phyloP scores from a whole-genome alignment of 1,140 invertebrate species.

The Gryllus bimaculatus region DNA sequence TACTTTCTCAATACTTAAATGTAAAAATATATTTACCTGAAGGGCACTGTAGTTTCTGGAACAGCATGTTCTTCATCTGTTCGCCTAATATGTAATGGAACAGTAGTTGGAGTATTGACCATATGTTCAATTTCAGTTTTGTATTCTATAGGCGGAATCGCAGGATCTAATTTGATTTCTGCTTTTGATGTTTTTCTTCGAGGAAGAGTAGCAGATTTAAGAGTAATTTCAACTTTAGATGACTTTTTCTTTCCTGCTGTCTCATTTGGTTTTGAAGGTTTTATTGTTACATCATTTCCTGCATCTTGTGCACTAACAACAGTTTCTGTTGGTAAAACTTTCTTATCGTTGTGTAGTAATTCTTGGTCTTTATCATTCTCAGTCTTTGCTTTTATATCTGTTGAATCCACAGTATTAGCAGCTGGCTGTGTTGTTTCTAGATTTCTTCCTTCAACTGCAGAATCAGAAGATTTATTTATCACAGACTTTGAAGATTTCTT shows the following conservation, averaged over 20 bases:
- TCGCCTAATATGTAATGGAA: conserved; percentile 39
- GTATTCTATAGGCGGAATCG: conserved; percentile 35
- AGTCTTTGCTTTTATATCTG: too few species aligned
- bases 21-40: neutral
- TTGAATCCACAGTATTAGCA: too few species aligned
- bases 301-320: too few species aligned
- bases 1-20: too few species aligned
- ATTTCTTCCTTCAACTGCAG: too few species aligned
- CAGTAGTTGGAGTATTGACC: conserved; percentile 35
- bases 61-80: conserved; percentile 51
- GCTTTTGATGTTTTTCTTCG: conserved; percentile 52
- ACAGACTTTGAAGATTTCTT: too few species aligned
- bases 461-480: too few species aligned
- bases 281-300: too few species aligned
- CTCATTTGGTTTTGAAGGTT: conserved; percentile 15
- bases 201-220: conserved; percentile 55
- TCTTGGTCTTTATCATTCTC: too few species aligned
- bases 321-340: too few species aligned
- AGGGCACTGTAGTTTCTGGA: conserved; percentile 29
- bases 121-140: conserved; percentile 50
- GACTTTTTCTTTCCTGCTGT: conserved; percentile 35
- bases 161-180: conserved; percentile 46
- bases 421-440: too few species aligned
- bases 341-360: too few species aligned
- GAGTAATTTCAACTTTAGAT: conserved; percentile 51